Evolutionary conservation across 2,888 invertebrate genomes (phyloP), one percentile per base, ranked within the genome.

Genomic region (Acronicta psi): DNA sequence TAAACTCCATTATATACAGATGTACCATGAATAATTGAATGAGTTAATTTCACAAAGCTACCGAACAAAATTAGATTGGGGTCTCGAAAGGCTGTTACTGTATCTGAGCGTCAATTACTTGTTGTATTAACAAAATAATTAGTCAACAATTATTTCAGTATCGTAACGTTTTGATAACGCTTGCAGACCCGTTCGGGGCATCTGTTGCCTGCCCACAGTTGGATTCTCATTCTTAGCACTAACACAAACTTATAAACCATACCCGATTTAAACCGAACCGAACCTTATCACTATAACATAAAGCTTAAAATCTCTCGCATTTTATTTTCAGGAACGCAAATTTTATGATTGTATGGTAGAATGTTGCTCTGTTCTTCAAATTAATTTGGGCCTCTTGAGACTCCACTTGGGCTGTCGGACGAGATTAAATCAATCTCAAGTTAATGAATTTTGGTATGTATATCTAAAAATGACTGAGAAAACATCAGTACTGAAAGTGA

Each of bases 301-400:
- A 75, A 73, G 79, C 38, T 17, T 62, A 80, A 50, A 77, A 63
- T 85, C 36, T 61, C 8, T 14, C 63, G 31, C n/a, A 2, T 13
- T 29, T 49, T 2, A 29, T 46, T 20, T 43, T 61, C 57, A 51
- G 37, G 25, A 18, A 31, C 11, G 46, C 38, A 65, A 38, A 41
- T 43, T 42, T 54, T 42, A 37, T 59, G 47, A 57, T 68, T 45
- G 50, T 20, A 51, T 69, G 66, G 61, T 69, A 75, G 71, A 64
- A 74, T 77, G 87, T 88, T 88, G 87, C 82, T 87, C 86, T 90
- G 90, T 90, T 91, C 88, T 91, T 88, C 85, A 90, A 89, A 90
- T 92, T 92, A 93, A 92, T 92, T 93, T 87, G 75, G 81, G 86
- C 90, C 91, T 90, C 92, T 92, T 84, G 91, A 92, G 88, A 87